Base-by-base conservation (phyloP, 2,113 vertebrate genomes). In the Gasterosteus nipponicus region DNA sequence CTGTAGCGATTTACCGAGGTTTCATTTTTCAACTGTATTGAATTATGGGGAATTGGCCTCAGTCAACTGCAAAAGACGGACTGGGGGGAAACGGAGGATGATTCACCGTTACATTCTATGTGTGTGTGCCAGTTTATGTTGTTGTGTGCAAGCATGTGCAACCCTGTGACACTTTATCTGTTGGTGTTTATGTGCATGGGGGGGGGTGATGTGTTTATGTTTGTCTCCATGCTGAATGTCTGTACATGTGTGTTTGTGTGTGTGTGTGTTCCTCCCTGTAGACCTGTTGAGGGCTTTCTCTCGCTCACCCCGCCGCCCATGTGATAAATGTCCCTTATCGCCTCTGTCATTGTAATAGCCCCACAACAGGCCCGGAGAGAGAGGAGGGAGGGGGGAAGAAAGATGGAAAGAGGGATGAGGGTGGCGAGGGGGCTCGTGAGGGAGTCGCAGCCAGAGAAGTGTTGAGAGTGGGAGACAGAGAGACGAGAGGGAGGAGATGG, bases 321-420 rank as follows among this genome's bases (percentile, higher is more conserved):
- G 72, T 65, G 93, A 93, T 95, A 95, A 95, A 95, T 94, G 92
- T 95, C 93, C 93, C 93, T 95, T 95, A 94, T 94, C 93, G 73
- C 88, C 86, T 87, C 90, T 93, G 95, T 96, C 94, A 94, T 93
- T 95, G 94, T 95, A 96, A 95, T 93, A 92, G 94, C 92, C 86
- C 89, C 91, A 91, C 94, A 94, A 93, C 94, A 93, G 90, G 92
- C 90, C 89, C 88, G 84, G 90, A 84, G 87, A 93, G 88, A 78
- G 77, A 60, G 44, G 58, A 5, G 31, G 59, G 46, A 16, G 67
- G 26, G 49, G 42, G 57, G 56, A 10, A 54, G 42, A 51, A 53
- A 73, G 85, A 79, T 77, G 80, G 77, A 72, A 31, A 65, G 61
- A 64, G 44, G 75, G 77, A 73, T 65, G 64, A 67, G 44, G 51